Conservation (phyloP, 2,888 invertebrate species). For the Euzetes globulus region DNA sequence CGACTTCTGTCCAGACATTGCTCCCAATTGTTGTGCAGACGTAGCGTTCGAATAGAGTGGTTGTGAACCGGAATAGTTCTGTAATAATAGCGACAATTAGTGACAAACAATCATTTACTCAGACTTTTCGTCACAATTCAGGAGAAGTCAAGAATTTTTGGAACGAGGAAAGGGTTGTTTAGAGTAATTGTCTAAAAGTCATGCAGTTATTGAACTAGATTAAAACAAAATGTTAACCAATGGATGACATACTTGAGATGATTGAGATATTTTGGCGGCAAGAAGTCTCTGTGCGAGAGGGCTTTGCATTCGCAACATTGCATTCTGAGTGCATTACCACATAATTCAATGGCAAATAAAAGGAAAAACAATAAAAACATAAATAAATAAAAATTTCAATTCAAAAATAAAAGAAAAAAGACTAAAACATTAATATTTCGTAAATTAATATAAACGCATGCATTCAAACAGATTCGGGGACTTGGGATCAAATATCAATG, state of each 20-base stretch:
- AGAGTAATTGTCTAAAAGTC: no score
- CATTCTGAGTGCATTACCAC: slow-evolving; percentile 32
- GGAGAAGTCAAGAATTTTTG: background rate
- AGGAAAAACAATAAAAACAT: background rate
- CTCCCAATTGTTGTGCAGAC: slow-evolving; percentile 26
- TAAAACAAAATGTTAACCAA: slow-evolving; percentile 1
- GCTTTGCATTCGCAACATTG: slow-evolving; percentile 41
- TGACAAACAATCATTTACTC: background rate
- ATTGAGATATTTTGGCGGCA: slow-evolving; percentile 36
- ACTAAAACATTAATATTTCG: background rate
- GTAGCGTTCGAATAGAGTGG: slow-evolving; percentile 10
- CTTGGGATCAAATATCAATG: background rate
- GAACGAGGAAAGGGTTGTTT: background rate
- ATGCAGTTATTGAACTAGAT: background rate
- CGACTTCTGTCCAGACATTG: slow-evolving; percentile 20
- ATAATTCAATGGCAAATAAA: background rate
- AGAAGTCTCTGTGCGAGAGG: slow-evolving; percentile 40
- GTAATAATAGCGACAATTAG: background rate
- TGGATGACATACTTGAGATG: slow-evolving; percentile 1
- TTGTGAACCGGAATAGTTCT: slow-evolving; percentile 22
- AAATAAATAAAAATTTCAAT: background rate
- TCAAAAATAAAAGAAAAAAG: background rate
- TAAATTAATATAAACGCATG: background rate
- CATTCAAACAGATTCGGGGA: background rate
- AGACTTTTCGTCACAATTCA: no score